Evolutionary conservation across 2,888 invertebrate species (phyloP), one percentile per base, ranked within the genome.

Genomic region (Patella pellucida): DNA sequence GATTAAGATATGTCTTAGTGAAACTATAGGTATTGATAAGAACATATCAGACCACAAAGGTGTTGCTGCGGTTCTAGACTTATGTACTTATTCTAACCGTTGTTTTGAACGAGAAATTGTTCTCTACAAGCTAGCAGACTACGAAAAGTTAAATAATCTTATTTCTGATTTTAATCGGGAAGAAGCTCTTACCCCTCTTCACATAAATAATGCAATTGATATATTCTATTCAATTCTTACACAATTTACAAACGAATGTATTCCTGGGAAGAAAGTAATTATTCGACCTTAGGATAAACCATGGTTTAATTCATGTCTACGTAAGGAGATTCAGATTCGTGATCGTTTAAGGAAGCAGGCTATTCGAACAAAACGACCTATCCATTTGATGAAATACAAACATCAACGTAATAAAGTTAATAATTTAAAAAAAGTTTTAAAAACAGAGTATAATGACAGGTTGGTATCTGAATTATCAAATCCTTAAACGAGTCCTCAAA

Each of bases 11-110:
- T n/a, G 19, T 19, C 19, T 62, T 19, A 19, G n/a, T 15, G 16
- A 15, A n/a, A 41, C 31, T 41, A 41, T 62, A 19, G 19, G 19
- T 62, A 62, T 62, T 16, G 62, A 62, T 62, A 19, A 62, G 9
- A 12, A 19, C 62, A 62, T 62, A 9, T 62, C 62, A 62, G 62
- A 62, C 62, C 62, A 62, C 19, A 62, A 62, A 62, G 19, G n/a
- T 19, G 56, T 56, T 14, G n/a, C n/a, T 62, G 62, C 62, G 7
- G 19, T 19, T 62, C 19, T 62, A 9, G 62, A 62, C 62, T 19
- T 62, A 2, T 62, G 9, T 19, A 16, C 11, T 62, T 19, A n/a
- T 16, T 19, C n/a, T 19, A n/a, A n/a, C 3, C n/a, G 11, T 2
- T 19, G 11, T 15, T 56, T 62, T 19, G 19, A 9, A 19, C 62